These are phyloP conservation scores for Zosterops japonicus DNA, from an alignment of 2,113 vertebrate genomes.

Conservation along the genomic window DNA sequence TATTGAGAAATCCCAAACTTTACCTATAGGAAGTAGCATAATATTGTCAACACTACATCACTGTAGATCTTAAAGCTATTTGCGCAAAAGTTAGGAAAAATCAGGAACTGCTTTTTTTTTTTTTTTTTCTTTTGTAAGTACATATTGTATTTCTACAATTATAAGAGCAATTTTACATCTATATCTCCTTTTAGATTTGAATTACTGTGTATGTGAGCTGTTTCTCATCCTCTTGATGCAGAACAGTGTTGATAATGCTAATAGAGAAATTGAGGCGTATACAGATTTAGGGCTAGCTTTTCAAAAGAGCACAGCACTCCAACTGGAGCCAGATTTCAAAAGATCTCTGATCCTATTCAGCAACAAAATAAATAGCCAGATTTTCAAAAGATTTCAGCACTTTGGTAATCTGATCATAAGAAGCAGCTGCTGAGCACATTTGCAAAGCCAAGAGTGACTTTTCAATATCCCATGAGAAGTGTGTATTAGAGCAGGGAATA, in stretches of 20 bases:
- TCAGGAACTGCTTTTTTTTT: background rate
- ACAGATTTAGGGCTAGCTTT: constrained; percentile 46
- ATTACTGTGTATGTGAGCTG: background rate
- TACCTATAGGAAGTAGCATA: background rate
- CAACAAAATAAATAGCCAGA: constrained; percentile 55
- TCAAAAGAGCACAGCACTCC: constrained; percentile 23
- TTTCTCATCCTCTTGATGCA: constrained; percentile 22
- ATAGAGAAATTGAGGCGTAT: constrained; percentile 49
- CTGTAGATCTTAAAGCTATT: background rate
- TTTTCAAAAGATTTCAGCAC: constrained; percentile 64
- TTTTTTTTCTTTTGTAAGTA: background rate
- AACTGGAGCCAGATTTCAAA: constrained; percentile 57
- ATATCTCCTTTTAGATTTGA: constrained; percentile 12
- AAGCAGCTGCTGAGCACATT: constrained; percentile 56
- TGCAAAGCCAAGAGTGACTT: background rate
- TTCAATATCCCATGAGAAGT: background rate
- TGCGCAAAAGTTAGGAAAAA: background rate
- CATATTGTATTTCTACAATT: background rate
- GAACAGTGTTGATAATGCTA: constrained; percentile 47
- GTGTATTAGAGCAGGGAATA: background rate
- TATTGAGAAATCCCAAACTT: background rate
- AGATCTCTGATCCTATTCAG: constrained; percentile 61
- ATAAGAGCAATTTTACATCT: background rate
- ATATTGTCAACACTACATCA: background rate
- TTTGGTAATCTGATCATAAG: constrained; percentile 63